Base-by-base conservation (phyloP, 2,797 vertebrate species). In the Bradypodion pumilum region DNA sequence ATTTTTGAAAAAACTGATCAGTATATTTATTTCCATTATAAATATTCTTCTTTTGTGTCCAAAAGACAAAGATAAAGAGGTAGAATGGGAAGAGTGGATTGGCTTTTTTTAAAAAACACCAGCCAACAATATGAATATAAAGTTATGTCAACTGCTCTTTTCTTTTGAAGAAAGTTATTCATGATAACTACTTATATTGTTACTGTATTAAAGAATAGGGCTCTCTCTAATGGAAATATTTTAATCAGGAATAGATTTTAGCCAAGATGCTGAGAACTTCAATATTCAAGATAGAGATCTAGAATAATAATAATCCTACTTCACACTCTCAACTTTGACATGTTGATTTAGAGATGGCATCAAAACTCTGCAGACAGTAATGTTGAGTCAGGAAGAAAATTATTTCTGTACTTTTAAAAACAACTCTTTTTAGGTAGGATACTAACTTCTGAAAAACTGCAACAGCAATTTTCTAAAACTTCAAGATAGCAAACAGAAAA, bases 361-460 rank as follows among this genome's bases (percentile, higher is more conserved):
- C 63, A 85, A 76, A 81, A 42, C 76, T 83, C 72, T 83, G 75
- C 85, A 83, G 70, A 86, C 73, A 62, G 37, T 23, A 85, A n/a
- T 70, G 52, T 81, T 60, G 40, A 85, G 84, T 81, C 84, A 80
- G 84, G 78, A 81, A 69, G 52, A 81, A 49, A 72, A 83, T 83
- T 12, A 65, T 32, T 83, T 74, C 70, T 73, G 44, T 29, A 73
- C 40, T 74, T 82, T 59, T 78, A 81, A 81, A 62, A 49, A 81
- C 70, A 81, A 77, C 8, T 27, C 52, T 70, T 70, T 19, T 44
- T 63, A 49, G n/a, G 62, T 40, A 69, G 46, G 70, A 27, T 80
- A 60, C 49, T 68, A 75, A 85, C 63, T 80, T 80, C 42, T 74
- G 49, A 85, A 16, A 46, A 63, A 72, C 32, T 74, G 25, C 46